Percentiles rank a stretch among this genome's conserved stretches.
Conservation (phyloP, 2,888 invertebrate species). For the Elysia crispata region DNA sequence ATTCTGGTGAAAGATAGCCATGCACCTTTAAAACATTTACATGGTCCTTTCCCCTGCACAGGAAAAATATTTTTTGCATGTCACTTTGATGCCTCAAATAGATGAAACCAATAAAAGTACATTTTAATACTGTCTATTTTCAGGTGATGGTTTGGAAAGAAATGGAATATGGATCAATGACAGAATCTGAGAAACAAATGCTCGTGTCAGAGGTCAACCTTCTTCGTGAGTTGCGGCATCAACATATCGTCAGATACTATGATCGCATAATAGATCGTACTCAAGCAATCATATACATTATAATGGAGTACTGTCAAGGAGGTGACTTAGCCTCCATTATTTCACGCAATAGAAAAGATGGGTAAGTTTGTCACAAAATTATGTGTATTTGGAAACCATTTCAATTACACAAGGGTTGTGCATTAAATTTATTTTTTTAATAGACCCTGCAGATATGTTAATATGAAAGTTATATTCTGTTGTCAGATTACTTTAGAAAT, state of each 20-base stretch:
- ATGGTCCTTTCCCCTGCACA: too few relatives aligned
- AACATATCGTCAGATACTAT: conserved; percentile 81
- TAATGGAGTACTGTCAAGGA: conserved; percentile 83
- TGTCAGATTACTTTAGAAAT: too few relatives aligned
- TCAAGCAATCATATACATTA: conserved; percentile 81
- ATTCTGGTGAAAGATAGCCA: too few relatives aligned
- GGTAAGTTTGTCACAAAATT: conserved; percentile 59
- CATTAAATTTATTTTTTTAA: too few relatives aligned
- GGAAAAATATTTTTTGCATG: too few relatives aligned
- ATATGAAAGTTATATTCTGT: too few relatives aligned
- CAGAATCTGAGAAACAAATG: conserved; percentile 80
- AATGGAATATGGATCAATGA: conserved; percentile 81
- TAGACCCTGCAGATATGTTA: too few relatives aligned
- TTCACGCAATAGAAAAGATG: conserved; percentile 78
- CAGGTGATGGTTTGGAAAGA: conserved; percentile 82
- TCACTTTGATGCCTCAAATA: too few relatives aligned
- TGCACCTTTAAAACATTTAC: too few relatives aligned
- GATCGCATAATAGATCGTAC: conserved; percentile 81
- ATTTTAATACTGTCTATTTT: neutral
- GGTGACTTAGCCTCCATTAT: conserved; percentile 82
- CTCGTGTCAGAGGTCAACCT: conserved; percentile 81
- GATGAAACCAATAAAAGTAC: too few relatives aligned
- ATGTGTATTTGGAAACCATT: neutral
- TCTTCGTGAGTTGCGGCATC: conserved; percentile 80
- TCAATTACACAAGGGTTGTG: too few relatives aligned